phyloP scores from a whole-genome alignment of 2,797 vertebrate species.

The Pygocentrus nattereri region DNA sequence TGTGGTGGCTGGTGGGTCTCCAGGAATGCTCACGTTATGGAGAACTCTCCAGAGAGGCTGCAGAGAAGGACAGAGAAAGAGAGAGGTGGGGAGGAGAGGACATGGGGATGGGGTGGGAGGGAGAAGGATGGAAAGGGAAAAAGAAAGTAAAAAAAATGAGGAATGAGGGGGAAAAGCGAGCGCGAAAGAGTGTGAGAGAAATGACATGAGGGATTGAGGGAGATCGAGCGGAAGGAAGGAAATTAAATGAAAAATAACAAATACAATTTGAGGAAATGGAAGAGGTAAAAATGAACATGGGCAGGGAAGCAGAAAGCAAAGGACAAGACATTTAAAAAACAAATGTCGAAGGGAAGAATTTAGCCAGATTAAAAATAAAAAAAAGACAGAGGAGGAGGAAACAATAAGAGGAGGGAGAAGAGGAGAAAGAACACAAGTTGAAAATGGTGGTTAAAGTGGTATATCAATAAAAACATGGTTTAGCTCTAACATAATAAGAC shows the following conservation, averaged over 20 bases:
- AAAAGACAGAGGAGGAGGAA: not conserved
- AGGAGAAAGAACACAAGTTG: conserved; percentile 68
- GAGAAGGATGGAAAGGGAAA: conserved; percentile 30
- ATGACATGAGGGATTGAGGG: conserved; percentile 40
- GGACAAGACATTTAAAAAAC: conserved; percentile 57
- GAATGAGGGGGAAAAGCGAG: conserved; percentile 17
- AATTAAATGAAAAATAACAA: conserved; percentile 53
- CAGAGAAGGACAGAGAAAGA: conserved; percentile 38
- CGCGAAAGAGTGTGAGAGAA: conserved; percentile 29
- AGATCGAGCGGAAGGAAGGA: conserved; percentile 37
- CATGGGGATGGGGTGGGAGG: not conserved
- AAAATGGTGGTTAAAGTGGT: conserved; percentile 68
- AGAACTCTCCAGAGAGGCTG: conserved; percentile 83
- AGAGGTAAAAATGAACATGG: conserved; percentile 48
- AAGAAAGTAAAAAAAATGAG: not conserved
- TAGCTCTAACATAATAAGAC: conserved; percentile 16
- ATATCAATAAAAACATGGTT: conserved; percentile 67
- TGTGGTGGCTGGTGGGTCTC: conserved; percentile 28
- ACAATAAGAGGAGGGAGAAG: conserved; percentile 48
- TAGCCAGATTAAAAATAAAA: not conserved
- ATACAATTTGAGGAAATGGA: conserved; percentile 47
- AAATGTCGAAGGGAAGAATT: conserved; percentile 15
- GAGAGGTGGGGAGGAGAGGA: not conserved
- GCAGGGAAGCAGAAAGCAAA: conserved; percentile 66
- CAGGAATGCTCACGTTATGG: conserved; percentile 70